Base-by-base conservation (phyloP, 1,140 invertebrate genomes). In the Asobara japonica region DNA sequence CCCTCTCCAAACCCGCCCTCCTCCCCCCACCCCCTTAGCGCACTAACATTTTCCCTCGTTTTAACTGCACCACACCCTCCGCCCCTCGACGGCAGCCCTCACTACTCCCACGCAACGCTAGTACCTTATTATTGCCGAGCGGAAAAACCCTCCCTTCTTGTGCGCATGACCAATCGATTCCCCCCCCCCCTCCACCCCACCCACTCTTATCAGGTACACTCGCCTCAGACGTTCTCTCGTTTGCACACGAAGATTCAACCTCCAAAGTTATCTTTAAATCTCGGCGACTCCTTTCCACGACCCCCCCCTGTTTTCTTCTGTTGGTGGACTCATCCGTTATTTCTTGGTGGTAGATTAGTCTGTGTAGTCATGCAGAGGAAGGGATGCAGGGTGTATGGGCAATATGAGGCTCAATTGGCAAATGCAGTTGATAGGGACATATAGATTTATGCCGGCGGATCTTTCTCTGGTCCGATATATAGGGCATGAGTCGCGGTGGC, bases 91-190 rank as follows among this genome's bases (percentile, higher is more conserved):
- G 27, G 29, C 2, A 5, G 25, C 25, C 22, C 56, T 60, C 22
- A 25, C 56, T 60, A 11, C 20, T 27, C 25, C 3, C 25, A 10
- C 27, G 16, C 25, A n/a, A 27, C 33, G 20, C 27, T 71, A 30
- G 16, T 45, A 25, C 62, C 30, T 36, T 30, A 33, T 11, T 56
- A 18, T 25, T 29, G 20, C 31, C 16, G 13, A 16, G 11, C 25
- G 56, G 25, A 13, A 38, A 67, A 29, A 33, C 60, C 67, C 67
- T 41, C 69, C 56, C 45, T 25, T 56, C 25, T 31, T 62, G 25
- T 73, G 72, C 72, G 72, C 72, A 74, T 70, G 67, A 66, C 62
- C 72, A 64, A 74, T 74, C 72, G 68, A 74, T 74, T 74, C 64
- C 64, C 62, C 61, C 25, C 56, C 33, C n/a, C 18, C 18, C 61